Evolutionary conservation across 1,140 invertebrate genomes (phyloP).

Genomic region (Diorhabda sublineata): DNA sequence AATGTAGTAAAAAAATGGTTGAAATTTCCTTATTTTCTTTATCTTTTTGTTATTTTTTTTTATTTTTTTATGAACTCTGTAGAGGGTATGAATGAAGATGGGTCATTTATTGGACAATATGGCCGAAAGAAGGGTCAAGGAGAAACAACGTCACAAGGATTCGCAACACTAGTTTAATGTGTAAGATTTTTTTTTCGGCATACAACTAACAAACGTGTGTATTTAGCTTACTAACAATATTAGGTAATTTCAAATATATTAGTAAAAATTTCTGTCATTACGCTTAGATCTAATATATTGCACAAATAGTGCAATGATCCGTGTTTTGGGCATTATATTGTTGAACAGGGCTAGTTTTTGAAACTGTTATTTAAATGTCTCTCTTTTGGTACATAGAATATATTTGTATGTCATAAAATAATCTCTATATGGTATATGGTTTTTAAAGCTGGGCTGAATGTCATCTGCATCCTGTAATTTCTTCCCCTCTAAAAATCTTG

Average conservation of each 20-base stretch:
- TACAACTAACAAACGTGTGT: conserved; percentile 7
- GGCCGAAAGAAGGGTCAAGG: conserved; percentile 64
- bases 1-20: conserved; percentile 4
- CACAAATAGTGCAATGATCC: too few species aligned
- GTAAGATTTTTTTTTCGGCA: conserved; percentile 35
- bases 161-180: conserved; percentile 71
- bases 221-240: conserved; percentile 9
- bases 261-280: too few species aligned
- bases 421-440: too few species aligned
- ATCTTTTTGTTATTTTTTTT: conserved; percentile 40
- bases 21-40: conserved; percentile 37
- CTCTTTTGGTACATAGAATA: too few species aligned
- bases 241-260: neutral
- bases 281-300: too few species aligned
- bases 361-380: too few species aligned
- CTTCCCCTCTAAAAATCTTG: too few species aligned
- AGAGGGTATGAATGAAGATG: conserved; percentile 96
- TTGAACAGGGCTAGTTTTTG: too few species aligned
- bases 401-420: too few species aligned
- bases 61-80: conserved; percentile 44
- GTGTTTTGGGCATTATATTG: too few species aligned
- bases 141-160: conserved; percentile 73
- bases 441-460: too few species aligned
- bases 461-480: too few species aligned
- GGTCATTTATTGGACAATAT: conserved; percentile 96